Evolutionary conservation across 2,888 invertebrate species (phyloP), one percentile per base, ranked within the genome.

Genomic region (Drosophila cracens): DNA sequence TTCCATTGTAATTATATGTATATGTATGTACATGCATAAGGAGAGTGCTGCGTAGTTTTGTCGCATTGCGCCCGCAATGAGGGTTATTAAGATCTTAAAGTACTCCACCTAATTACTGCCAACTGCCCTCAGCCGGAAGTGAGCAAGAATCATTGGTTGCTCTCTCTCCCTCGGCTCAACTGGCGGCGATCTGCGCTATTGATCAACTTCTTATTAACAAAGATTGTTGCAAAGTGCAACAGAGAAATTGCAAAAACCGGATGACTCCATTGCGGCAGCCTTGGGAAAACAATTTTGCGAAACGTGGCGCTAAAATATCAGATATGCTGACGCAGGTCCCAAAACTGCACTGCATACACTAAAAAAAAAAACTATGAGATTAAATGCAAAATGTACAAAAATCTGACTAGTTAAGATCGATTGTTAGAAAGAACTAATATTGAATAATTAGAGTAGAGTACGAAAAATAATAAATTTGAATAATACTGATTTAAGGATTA

Each of bases 281-380:
- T 74, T 80, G 87, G 87, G 84, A 87, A 83, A 80, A 71, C 31
- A 49, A 56, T 73, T 81, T 68, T 53, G 68, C 69, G 54, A 71
- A 70, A 72, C 69, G 70, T 78, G 86, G 86, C 87, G 87, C 88
- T 80, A 70, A 81, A 79, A 70, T 78, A 71, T 69, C 61, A 60
- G 67, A 52, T 43, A 49, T 31, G 48, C 27, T 36, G 33, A n/a
- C 27, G 34, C 51, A 51, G 60, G n/a, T 5, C 27, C 36, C 49
- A 51, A 60, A 60, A 51, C 33, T 60, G 13, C 36, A 36, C 10
- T 49, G 13, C 34, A 27, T 36, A 54, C 54, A 54, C 54, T 36
- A 16, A 27, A 27, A 27, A 25, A 36, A 56, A 27, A 21, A 21
- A 13, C n/a, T 18, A 10, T 2, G 18, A 0, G 5, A 10, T 21